Evolutionary conservation across 2,888 invertebrate genomes (phyloP).

Genomic region (Emmelina monodactyla): DNA sequence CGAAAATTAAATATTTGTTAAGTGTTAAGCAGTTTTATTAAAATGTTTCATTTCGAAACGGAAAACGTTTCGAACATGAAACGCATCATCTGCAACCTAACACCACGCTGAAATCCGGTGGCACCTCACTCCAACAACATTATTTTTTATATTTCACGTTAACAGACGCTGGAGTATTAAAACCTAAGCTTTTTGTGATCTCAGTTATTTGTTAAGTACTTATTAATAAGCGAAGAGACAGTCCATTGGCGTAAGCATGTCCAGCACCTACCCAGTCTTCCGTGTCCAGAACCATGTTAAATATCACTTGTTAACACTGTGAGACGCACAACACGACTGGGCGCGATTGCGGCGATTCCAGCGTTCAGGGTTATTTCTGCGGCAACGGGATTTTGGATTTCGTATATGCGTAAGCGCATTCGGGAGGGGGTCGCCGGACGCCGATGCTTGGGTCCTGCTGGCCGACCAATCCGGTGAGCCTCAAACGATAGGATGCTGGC

Average conservation of each 20-base stretch:
- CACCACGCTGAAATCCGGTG: no score
- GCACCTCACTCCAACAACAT: no score
- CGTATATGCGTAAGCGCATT: conserved; percentile 35
- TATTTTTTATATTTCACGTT: no score
- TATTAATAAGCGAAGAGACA: neutral
- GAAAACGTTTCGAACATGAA: no score
- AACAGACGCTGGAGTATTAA: no score
- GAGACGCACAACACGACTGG: conserved; percentile 67
- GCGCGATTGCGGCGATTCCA: conserved; percentile 47
- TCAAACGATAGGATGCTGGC: conserved; percentile 62
- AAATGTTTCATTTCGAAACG: no score
- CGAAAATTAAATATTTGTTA: no score
- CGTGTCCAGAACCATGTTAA: conserved; percentile 60
- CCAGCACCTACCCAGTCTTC: conserved; percentile 59
- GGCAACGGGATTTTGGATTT: conserved; percentile 47
- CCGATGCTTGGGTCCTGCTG: conserved; percentile 50
- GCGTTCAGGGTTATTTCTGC: conserved; percentile 64
- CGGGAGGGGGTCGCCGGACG: conserved; percentile 24
- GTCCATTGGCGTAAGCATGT: conserved; percentile 1
- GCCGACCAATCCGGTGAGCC: conserved; percentile 53
- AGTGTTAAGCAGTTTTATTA: no score
- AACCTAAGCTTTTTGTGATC: no score
- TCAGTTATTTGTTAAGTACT: no score
- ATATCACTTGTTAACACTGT: conserved; percentile 62
- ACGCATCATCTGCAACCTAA: no score